These are phyloP conservation scores for Litoditis marina DNA, from an alignment of 2,888 invertebrate genomes.

Conservation along the genomic window DNA sequence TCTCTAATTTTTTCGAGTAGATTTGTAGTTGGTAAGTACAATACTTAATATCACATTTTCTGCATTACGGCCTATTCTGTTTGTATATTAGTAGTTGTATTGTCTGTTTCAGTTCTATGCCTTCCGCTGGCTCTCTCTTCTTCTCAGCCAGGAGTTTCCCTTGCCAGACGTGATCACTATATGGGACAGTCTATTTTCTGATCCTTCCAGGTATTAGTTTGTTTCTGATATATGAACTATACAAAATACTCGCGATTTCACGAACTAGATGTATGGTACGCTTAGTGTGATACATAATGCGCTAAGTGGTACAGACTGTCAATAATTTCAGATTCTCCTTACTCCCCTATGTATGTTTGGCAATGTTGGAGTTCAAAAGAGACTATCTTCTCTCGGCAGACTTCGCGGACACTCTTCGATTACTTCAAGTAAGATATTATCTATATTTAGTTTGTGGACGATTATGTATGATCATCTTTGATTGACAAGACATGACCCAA, in stretches of 20 bases:
- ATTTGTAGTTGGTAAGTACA: not conserved
- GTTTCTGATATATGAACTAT: not conserved
- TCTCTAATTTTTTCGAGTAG: no score
- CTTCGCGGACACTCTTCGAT: slow-evolving; percentile 87
- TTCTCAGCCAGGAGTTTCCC: slow-evolving; percentile 94
- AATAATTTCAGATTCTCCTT: slow-evolving; percentile 73
- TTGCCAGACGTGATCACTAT: slow-evolving; percentile 92
- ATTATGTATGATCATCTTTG: not conserved
- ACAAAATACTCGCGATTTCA: no score
- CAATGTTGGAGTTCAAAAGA: slow-evolving; percentile 93
- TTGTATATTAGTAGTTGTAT: not conserved
- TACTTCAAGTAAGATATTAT: slow-evolving; percentile 72
- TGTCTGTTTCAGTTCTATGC: slow-evolving; percentile 65
- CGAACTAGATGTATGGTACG: no score
- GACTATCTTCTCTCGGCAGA: slow-evolving; percentile 81
- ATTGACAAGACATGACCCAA: no score
- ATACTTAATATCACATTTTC: not conserved
- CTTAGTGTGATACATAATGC: not conserved
- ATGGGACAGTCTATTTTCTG: slow-evolving; percentile 94
- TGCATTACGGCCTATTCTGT: not conserved
- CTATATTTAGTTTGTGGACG: slow-evolving; percentile 2
- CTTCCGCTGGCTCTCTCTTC: slow-evolving; percentile 85
- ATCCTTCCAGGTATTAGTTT: slow-evolving; percentile 70
- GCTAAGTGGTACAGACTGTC: not conserved
- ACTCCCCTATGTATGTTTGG: slow-evolving; percentile 86